phyloP scores from a whole-genome alignment of 2,888 invertebrate species.

The Hydroisotoma schaefferi region DNA sequence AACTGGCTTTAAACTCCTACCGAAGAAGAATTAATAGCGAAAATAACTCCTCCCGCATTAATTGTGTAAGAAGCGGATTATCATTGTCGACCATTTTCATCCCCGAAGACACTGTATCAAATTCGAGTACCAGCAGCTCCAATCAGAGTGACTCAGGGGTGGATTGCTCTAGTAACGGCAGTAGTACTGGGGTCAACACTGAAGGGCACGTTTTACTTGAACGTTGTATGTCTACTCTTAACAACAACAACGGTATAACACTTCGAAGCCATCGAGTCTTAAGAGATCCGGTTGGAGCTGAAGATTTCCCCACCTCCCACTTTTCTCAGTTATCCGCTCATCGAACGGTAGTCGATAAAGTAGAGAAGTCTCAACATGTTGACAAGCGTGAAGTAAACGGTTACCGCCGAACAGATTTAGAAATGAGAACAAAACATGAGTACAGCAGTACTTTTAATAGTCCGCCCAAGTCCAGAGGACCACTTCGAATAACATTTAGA shows the following conservation, averaged over 20 bases:
- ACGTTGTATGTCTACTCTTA: constrained; percentile 14
- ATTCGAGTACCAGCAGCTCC: constrained; percentile 41
- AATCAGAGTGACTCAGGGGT: constrained; percentile 48
- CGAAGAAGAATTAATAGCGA: too few relatives aligned
- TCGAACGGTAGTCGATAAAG: too few relatives aligned
- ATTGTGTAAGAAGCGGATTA: constrained; percentile 9
- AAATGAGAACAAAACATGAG: neutral
- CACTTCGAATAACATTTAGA: constrained; percentile 63
- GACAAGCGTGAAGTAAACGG: neutral
- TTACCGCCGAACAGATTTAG: neutral
- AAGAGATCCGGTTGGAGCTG: constrained; percentile 42
- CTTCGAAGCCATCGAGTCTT: constrained; percentile 63
- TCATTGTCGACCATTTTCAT: constrained; percentile 19
- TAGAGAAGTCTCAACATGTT: neutral
- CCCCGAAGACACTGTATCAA: constrained; percentile 44
- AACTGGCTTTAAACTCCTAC: too few relatives aligned
- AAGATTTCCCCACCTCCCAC: too few relatives aligned
- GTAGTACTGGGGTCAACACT: constrained; percentile 10
- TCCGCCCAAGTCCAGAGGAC: constrained; percentile 12
- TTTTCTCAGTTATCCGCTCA: too few relatives aligned
- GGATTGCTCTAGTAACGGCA: constrained; percentile 34
- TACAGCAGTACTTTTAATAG: neutral
- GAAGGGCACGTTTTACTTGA: constrained; percentile 30
- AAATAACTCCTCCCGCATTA: neutral
- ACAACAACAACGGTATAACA: constrained; percentile 53